Evolutionary conservation across 2,888 invertebrate species (phyloP).

Genomic region (Geophilus truncorum): DNA sequence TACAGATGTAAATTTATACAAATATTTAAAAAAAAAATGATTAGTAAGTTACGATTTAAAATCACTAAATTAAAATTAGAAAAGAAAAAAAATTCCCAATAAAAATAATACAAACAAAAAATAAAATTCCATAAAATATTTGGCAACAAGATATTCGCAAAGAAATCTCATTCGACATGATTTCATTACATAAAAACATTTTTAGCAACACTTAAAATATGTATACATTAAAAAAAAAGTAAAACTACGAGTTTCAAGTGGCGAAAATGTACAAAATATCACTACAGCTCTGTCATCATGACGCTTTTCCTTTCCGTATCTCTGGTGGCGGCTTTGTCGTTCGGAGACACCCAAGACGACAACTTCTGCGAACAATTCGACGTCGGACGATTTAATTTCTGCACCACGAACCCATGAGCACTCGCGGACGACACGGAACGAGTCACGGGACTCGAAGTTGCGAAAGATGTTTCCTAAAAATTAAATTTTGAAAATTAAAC

Average conservation of each 20-base stretch:
- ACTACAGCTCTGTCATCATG: slow-evolving; percentile 42
- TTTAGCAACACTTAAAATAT: neutral
- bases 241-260: neutral
- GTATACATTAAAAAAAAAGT: neutral
- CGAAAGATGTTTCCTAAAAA: slow-evolving; percentile 42
- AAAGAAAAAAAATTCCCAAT: neutral
- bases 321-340: slow-evolving; percentile 29
- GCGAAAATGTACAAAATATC: neutral
- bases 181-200: neutral
- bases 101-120: neutral
- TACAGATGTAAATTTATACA: neutral
- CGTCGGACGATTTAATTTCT: slow-evolving; percentile 39
- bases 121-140: neutral
- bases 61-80: neutral
- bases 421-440: slow-evolving; percentile 41
- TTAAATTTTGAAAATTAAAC: neutral
- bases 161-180: neutral
- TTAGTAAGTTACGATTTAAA: neutral
- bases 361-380: slow-evolving; percentile 33
- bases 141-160: neutral
- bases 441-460: slow-evolving; percentile 41
- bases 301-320: slow-evolving; percentile 40
- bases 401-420: slow-evolving; percentile 38
- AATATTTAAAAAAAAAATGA: neutral
- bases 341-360: slow-evolving; percentile 39